phyloP scores from a whole-genome alignment of 2,113 vertebrate species.

The Chinchilla lanigera region DNA sequence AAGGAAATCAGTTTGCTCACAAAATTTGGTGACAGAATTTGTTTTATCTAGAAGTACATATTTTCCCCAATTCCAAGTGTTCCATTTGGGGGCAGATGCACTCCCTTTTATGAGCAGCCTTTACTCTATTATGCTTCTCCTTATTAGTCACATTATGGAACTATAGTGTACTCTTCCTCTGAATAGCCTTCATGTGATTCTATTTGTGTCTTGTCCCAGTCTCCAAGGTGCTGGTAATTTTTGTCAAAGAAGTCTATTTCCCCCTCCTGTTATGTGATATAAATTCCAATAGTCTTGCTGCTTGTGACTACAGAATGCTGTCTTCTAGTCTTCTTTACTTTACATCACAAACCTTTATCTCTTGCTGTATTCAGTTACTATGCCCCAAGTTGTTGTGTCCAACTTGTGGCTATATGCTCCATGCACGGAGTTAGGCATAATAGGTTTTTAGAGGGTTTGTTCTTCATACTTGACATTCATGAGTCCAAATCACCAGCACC shows the following conservation, averaged over 20 bases:
- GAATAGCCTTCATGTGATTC: conserved; percentile 78
- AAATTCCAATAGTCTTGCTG: conserved; percentile 73
- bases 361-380: conserved; percentile 79
- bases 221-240: conserved; percentile 79
- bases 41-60: neutral
- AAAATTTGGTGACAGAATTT: conserved; percentile 13
- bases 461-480: conserved; percentile 75
- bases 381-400: conserved; percentile 59
- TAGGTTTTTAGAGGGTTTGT: neutral
- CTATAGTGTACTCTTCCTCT: conserved; percentile 80
- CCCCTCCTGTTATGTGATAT: conserved; percentile 66
- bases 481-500: conserved; percentile 44
- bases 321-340: conserved; percentile 80
- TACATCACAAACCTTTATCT: conserved; percentile 80
- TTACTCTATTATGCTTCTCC: neutral
- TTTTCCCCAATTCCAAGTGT: neutral
- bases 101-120: neutral
- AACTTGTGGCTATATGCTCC: conserved; percentile 44
- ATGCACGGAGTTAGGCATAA: conserved; percentile 62
- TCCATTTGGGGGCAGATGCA: neutral
- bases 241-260: conserved; percentile 73
- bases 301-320: conserved; percentile 81
- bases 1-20: neutral
- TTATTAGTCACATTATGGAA: conserved; percentile 38
- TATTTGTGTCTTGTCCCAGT: conserved; percentile 81